phyloP scores from a whole-genome alignment of 2,888 invertebrate genomes.

The Ophioninae sp. region DNA sequence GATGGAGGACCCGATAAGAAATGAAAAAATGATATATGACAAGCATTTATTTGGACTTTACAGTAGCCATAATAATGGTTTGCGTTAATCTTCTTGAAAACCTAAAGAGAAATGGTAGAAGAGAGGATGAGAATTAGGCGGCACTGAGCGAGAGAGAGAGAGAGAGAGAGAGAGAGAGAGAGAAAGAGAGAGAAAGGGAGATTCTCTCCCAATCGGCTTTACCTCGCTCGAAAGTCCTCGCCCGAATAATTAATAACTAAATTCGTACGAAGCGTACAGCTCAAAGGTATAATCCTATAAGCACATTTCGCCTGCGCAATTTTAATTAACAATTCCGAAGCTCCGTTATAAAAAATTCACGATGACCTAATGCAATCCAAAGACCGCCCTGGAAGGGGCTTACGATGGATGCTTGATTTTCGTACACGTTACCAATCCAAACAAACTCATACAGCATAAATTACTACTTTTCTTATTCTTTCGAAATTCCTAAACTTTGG shows the following conservation, averaged over 20 bases:
- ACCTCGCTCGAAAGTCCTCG: conserved; percentile 42
- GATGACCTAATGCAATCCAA: conserved; percentile 22
- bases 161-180: conserved; percentile 6
- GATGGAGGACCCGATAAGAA: background rate
- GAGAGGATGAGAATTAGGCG: background rate
- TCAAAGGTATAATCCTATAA: conserved; percentile 51
- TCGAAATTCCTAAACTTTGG: no score
- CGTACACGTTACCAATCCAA: background rate
- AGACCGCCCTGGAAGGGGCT: background rate
- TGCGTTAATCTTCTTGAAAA: conserved; percentile 9
- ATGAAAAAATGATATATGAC: conserved; percentile 9
- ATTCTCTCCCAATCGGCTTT: conserved; percentile 54
- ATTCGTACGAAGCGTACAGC: conserved; percentile 51
- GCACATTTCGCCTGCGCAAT: conserved; percentile 59
- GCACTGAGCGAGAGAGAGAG: background rate
- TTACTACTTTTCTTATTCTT: background rate
- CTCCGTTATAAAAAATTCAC: conserved; percentile 45
- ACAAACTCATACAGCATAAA: background rate
- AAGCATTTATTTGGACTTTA: conserved; percentile 5
- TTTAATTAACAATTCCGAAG: conserved; percentile 60
- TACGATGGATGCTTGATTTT: conserved; percentile 9
- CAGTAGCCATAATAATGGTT: background rate
- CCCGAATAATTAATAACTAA: conserved; percentile 63
- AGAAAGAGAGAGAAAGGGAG: conserved; percentile 23
- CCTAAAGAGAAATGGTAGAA: background rate